Conservation (phyloP, 2,113 vertebrate species). For the Petaurus breviceps region DNA sequence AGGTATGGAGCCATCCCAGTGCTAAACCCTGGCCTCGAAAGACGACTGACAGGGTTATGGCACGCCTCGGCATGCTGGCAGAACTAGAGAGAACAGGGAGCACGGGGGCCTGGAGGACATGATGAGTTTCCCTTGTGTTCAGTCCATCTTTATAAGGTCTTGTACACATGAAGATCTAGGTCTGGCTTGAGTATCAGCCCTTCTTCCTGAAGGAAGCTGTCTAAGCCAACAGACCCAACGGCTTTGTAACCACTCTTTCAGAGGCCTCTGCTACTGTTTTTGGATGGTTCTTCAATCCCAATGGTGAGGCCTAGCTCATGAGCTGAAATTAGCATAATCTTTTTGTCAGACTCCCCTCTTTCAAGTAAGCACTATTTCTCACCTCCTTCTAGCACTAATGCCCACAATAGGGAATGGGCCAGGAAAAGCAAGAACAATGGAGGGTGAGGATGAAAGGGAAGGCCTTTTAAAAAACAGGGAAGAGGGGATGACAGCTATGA, state of each 20-base stretch:
- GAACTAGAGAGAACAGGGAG: neutral
- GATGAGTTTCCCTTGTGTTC: neutral
- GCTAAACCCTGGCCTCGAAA: neutral
- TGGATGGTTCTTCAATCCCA: neutral
- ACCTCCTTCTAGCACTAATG: neutral
- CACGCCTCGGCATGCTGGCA: no score
- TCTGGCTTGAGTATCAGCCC: neutral
- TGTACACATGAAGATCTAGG: neutral
- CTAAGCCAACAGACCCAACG: neutral
- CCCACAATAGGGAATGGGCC: neutral
- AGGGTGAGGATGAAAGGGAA: neutral
- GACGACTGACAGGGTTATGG: neutral
- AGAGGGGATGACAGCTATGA: conserved; percentile 34
- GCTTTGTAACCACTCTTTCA: neutral
- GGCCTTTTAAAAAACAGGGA: neutral
- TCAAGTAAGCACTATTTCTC: neutral
- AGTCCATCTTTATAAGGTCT: neutral
- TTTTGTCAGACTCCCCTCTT: neutral
- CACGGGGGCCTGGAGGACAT: neutral
- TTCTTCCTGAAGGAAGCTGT: neutral
- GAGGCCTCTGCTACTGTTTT: neutral
- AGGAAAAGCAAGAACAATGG: neutral
- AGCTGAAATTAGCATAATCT: neutral
- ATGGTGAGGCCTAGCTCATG: neutral
- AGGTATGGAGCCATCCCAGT: neutral